A percentile compares a stretch with the other conserved stretches of the same genome.
phyloP scores from a whole-genome alignment of 2,113 vertebrate species.

The Tragelaphus scriptus region DNA sequence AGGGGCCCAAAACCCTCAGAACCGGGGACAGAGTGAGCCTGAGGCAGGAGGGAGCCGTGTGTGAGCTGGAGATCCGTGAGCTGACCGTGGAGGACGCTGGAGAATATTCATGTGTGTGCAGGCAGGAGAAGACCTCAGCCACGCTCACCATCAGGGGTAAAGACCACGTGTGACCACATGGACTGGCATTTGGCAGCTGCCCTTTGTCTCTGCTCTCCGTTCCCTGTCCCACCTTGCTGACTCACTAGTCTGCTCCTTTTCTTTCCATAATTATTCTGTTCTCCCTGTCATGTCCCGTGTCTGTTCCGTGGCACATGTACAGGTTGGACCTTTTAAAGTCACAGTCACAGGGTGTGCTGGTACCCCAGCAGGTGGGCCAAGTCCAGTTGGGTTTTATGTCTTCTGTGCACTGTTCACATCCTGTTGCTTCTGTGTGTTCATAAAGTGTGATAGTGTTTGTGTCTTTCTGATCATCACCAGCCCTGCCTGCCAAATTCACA shows the following conservation, averaged over 20 bases:
- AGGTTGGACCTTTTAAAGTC: not conserved
- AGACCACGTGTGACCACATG: not conserved
- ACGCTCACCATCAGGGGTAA: not conserved
- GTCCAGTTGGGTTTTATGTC: not conserved
- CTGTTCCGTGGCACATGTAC: not conserved
- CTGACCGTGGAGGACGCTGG: conserved; percentile 78
- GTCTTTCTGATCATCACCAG: conserved; percentile 43
- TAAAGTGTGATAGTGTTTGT: not conserved
- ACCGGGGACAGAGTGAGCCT: conserved; percentile 72
- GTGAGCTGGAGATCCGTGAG: conserved; percentile 74
- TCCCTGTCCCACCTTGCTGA: not conserved
- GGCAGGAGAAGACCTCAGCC: conserved; percentile 78
- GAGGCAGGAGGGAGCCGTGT: conserved; percentile 57
- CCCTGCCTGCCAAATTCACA: conserved; percentile 70
- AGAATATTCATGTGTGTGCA: conserved; percentile 77
- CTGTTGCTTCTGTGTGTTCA: too few species aligned
- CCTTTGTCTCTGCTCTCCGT: not conserved
- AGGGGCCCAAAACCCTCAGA: conserved; percentile 72
- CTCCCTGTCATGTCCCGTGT: rapidly evolving
- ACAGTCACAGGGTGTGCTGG: not conserved
- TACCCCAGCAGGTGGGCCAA: rapidly evolving
- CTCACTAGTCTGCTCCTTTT: not conserved
- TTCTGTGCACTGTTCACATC: not conserved
- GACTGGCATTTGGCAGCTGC: not conserved
- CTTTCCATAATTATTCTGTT: rapidly evolving